Percentiles rank a stretch among this genome's conserved stretches.
Conservation (phyloP, 2,797 vertebrate genomes). For the Centropyge bicolor region DNA sequence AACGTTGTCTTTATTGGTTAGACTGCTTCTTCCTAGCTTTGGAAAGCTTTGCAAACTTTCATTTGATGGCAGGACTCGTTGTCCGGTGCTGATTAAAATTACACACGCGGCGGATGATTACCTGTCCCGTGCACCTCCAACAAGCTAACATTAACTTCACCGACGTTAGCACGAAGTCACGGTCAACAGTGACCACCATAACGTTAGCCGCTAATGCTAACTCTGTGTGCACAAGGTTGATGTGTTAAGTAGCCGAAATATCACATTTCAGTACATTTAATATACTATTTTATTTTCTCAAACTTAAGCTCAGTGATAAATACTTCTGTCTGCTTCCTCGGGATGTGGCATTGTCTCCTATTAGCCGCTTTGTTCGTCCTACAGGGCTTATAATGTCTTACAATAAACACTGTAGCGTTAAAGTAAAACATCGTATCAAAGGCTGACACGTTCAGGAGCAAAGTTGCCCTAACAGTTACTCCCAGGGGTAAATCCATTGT, state of each 20-base stretch:
- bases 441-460: neutral
- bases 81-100: constrained; percentile 52
- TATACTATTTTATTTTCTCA: neutral
- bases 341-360: neutral
- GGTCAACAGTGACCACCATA: constrained; percentile 13
- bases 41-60: constrained; percentile 85
- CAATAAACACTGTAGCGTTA: constrained; percentile 5
- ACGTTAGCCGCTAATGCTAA: constrained; percentile 24
- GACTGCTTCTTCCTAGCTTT: constrained; percentile 81
- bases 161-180: constrained; percentile 41
- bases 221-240: neutral
- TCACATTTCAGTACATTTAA: neutral
- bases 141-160: constrained; percentile 66
- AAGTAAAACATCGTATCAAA: neutral
- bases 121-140: constrained; percentile 19
- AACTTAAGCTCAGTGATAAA: neutral
- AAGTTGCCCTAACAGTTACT: neutral
- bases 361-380: constrained; percentile 34
- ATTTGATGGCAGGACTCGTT: constrained; percentile 60
- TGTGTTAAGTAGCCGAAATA: neutral
- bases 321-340: neutral
- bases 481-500: neutral
- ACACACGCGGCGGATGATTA: constrained; percentile 6
- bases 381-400: neutral
- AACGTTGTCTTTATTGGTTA: constrained; percentile 92